phyloP scores from a whole-genome alignment of 2,113 vertebrate genomes.

The Thunnus thynnus region DNA sequence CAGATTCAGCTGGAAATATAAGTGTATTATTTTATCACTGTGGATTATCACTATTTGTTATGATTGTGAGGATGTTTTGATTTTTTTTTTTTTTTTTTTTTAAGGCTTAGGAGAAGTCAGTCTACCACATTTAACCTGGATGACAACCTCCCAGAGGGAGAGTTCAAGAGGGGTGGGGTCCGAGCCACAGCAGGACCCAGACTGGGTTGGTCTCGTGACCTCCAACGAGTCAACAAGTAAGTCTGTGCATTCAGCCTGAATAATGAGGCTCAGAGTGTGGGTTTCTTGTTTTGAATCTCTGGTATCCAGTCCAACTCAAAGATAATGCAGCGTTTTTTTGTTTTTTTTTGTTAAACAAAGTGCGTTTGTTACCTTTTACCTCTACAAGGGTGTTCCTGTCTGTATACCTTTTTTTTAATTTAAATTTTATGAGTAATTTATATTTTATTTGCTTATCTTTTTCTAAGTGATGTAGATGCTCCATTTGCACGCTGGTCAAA shows the following conservation, averaged over 20 bases:
- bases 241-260: conserved; percentile 56
- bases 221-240: conserved; percentile 91
- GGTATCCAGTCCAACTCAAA: conserved; percentile 9
- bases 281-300: conserved; percentile 38
- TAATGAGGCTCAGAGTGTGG: conserved; percentile 35
- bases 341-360: conserved; percentile 32
- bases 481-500: conserved; percentile 98
- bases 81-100: background rate
- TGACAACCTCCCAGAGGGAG: conserved; percentile 90
- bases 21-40: background rate
- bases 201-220: conserved; percentile 96
- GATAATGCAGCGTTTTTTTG: background rate
- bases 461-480: conserved; percentile 92
- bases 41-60: background rate
- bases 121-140: conserved; percentile 97
- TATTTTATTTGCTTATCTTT: background rate
- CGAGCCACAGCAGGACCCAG: conserved; percentile 95
- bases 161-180: conserved; percentile 96
- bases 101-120: conserved; percentile 94
- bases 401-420: background rate
- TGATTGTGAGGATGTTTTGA: background rate
- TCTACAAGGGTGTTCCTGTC: background rate
- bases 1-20: background rate
- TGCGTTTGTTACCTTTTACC: background rate
- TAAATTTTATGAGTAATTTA: background rate